These are phyloP conservation scores for Hapalemur alaotrensis DNA, from an alignment of 2,797 vertebrate species.

Conservation along the genomic window DNA sequence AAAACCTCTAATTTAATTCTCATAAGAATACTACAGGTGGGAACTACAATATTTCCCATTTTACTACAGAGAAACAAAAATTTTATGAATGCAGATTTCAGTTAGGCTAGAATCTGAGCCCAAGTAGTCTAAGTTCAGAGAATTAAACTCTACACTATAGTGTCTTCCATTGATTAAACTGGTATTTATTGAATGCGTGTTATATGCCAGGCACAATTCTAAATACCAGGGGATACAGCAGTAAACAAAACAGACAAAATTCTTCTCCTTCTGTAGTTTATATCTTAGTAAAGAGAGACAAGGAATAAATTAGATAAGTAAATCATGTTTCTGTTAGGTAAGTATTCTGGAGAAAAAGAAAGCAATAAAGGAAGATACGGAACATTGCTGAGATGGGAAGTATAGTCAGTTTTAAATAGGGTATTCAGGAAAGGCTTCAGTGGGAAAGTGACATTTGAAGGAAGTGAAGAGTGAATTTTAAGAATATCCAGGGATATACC, in stretches of 20 bases:
- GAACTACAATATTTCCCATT: slow-evolving; percentile 3
- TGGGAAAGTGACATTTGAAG: background rate
- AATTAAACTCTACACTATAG: background rate
- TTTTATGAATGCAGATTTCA: background rate
- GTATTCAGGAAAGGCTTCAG: background rate
- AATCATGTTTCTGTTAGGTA: slow-evolving; percentile 1
- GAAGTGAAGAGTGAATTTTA: background rate
- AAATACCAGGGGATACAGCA: background rate
- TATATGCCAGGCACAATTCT: background rate
- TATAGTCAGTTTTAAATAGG: background rate
- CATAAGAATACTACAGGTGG: background rate
- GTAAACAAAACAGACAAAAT: slow-evolving; percentile 24
- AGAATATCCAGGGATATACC: background rate
- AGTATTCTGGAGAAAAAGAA: background rate
- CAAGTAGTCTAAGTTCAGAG: background rate
- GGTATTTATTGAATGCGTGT: background rate
- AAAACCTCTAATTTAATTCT: slow-evolving; percentile 10
- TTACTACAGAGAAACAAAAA: background rate
- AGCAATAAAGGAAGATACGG: background rate
- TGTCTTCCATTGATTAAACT: background rate
- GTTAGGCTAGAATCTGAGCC: background rate
- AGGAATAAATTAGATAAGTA: background rate
- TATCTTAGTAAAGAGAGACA: background rate
- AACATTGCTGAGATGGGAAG: background rate
- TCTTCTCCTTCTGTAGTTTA: background rate